Base-by-base conservation (phyloP, 30 jellyfish, hydroid and myxozoan genomes). In the Chrysaora quinquecirrha region DNA sequence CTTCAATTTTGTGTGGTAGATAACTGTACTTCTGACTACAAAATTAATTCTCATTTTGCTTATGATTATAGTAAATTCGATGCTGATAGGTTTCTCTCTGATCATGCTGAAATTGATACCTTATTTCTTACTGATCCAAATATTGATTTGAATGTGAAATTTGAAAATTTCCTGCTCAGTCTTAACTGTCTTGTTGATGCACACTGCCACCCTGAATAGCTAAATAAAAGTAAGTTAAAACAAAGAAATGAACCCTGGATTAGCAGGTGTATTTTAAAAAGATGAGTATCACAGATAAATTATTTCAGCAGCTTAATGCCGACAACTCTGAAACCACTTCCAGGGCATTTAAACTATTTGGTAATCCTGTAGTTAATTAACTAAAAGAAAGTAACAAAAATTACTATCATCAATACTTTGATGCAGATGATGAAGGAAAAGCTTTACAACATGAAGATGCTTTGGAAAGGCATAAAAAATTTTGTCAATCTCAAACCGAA, bases 331-430 rank as follows among this genome's bases (percentile, higher is more conserved):
- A 19, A 58, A 38, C 54, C 28, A 31, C 56, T 29, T 66, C 19
- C 19, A 31, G 47, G 34, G 63, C 68, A 1, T 79, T 21, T 54
- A 79, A 79, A 79, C 82, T 10, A 48, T 79, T 79, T 46, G 83
- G 90, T 66, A 79, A 79, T 64, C 90, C 61, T 62, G 73, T 79
- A 35, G 90, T 79, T 20, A 79, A 79, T 48, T 73, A 79, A 34
- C 30, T 79, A 28, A 79, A 50, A 32, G 64, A 35, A 30, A 32
- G 74, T 64, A 61, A 79, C 46, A 79, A 79, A 35, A 27, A 23
- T 29, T 56, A 77, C 71, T 61, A 22, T 38, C 80, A 56, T 3
- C 35, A 27, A 10, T 64, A 77, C 63, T 77, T 80, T 64, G 60
- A 24, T 7, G 80, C 56, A 43, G 35, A 77, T 71, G 29, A 77